Conservation (phyloP, 2,888 invertebrate species). For the Horisme vitalbata region DNA sequence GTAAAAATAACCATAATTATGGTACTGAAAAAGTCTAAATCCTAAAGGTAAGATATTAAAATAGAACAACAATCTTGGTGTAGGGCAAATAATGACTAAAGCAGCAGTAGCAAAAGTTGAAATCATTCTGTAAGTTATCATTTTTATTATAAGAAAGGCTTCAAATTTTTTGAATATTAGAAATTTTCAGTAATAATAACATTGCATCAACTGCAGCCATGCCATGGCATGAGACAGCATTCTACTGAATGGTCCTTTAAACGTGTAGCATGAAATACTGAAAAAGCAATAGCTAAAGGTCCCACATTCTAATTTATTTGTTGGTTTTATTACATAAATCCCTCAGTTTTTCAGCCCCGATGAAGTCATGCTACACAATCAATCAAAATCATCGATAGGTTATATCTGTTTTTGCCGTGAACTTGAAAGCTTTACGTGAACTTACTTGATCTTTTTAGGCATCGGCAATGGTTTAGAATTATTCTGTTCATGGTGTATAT, state of each 20-base stretch:
- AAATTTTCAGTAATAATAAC: constrained; percentile 2
- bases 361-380: constrained; percentile 56
- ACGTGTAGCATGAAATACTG: too few species aligned
- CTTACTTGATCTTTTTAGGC: constrained; percentile 72
- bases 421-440: constrained; percentile 24
- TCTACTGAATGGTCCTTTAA: too few species aligned
- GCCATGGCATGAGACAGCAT: too few species aligned
- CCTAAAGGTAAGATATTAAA: too few species aligned
- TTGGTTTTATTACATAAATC: constrained; percentile 40
- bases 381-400: constrained; percentile 59
- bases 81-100: too few species aligned
- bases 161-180: too few species aligned
- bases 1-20: too few species aligned
- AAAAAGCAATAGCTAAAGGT: constrained; percentile 28
- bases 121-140: too few species aligned
- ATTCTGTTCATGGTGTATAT: constrained; percentile 69
- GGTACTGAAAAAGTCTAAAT: too few species aligned
- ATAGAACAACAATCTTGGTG: too few species aligned
- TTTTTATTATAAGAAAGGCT: too few species aligned
- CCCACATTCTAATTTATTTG: constrained; percentile 22
- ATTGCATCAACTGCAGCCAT: constrained; percentile 48
- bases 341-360: constrained; percentile 35
- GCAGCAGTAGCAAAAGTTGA: too few species aligned
- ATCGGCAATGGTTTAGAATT: constrained; percentile 64
- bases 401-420: constrained; percentile 35